Evolutionary conservation across 2,797 vertebrate genomes (phyloP), one percentile per base, ranked within the genome.

Genomic region (Gymnoscopelus microlampas): DNA sequence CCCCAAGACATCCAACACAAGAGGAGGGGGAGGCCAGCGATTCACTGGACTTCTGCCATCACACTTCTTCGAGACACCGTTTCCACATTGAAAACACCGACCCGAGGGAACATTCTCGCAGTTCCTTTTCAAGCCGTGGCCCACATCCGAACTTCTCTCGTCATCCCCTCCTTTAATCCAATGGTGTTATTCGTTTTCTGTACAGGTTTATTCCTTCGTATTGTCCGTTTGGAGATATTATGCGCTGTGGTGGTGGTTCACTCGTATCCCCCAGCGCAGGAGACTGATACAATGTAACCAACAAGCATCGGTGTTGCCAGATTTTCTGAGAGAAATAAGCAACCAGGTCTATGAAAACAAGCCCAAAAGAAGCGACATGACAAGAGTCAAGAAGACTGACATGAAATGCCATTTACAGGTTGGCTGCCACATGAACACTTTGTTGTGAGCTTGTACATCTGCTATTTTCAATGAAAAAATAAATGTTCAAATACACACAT

Each of bases 271-370:
- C 78, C 82, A 65, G 55, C 70, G 63, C 72, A 91, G 88, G 90
- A 90, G 91, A 93, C 90, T 84, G 93, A 94, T 93, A 93, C 93
- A 93, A 94, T 94, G 93, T 94, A 94, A 89, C 90, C 90, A 76
- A 87, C 76, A 85, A 88, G 87, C 89, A 81, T 88, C 79, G 19
- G 1, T 19, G 19, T 19, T 19, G 19, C 19, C 19, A 19, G 19
- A 19, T 19, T 19, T 19, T 19, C 19, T 19, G 19, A 19, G 19
- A 19, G 19, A 19, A 19, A 19, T 19, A 19, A 19, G 19, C 19
- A 19, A 19, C 19, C 19, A 19, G 19, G 19, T 19, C 19, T 19
- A 19, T 19, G 19, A 19, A 19, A 19, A 19, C 19, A 19, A 19
- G 19, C 19, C 19, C 19, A 19, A 19, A 19, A 19, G 19, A 19